Evolutionary conservation across 2,113 vertebrate genomes (phyloP), one percentile per base, ranked within the genome.

Genomic region (Silurus asotus): DNA sequence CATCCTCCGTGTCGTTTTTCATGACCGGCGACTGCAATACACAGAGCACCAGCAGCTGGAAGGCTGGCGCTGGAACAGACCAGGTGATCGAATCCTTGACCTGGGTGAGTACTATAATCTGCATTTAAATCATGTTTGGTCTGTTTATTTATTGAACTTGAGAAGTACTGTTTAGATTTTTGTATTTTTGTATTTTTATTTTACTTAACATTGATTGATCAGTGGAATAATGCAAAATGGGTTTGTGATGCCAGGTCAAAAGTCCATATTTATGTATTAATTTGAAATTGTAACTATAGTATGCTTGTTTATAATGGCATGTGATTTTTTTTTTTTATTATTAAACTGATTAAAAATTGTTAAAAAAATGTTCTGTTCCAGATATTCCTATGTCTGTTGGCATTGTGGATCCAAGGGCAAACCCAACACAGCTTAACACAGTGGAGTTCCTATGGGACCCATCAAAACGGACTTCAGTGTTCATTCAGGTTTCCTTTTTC

Each of bases 371-470:
- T 91, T 59, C 84, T 49, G 37, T 89, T 93, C 82, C 93, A 99
- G 98, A 99, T 95, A 96, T 99, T 90, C 98, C 98, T 0, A 97
- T 99, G 97, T 99, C 98, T 11, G 97, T 99, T 83, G 98, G 98
- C 67, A 98, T 99, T 90, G 96, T 97, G 15, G 98, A 99, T 93
- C 98, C 98, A 8, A 93, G 98, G 87, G 96, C 97, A 8, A 99
- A 99, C 93, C 98, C 98, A 1, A 98, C 97, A 1, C 98, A 99
- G 88, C 95, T 99, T 77, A 99, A 99, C 88, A 99, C 98, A 0
- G 98, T 99, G 90, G 98, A 99, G 89, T 99, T 99, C 90, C 95
- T 99, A 0, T 99, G 98, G 98, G 98, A 99, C 67, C 98, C 97
- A 17, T 94, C 97, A 45, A 99, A 99, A 92, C 93, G 98, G 93